phyloP scores from a whole-genome alignment of 2,888 invertebrate genomes.

The Lamellibrachia satsuma region DNA sequence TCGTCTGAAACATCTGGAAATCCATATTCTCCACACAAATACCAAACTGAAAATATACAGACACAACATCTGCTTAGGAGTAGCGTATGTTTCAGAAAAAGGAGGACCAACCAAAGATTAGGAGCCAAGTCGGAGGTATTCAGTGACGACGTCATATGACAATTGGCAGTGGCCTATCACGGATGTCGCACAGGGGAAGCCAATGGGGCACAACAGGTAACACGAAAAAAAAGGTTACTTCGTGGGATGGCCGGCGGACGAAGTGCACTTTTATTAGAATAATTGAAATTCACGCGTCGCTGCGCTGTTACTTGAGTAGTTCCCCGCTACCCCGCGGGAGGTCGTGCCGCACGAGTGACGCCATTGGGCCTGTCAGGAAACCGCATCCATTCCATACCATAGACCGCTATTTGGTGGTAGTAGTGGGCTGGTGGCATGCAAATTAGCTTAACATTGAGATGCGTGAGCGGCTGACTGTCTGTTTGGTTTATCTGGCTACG shows the following conservation, averaged over 20 bases:
- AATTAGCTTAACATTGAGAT: neutral
- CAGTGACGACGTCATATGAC: no score
- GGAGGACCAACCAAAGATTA: neutral
- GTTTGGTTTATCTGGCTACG: neutral
- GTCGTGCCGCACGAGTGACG: slow-evolving; percentile 1
- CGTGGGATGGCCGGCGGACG: neutral
- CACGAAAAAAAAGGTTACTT: neutral
- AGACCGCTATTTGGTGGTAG: neutral
- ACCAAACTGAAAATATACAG: neutral
- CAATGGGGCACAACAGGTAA: neutral
- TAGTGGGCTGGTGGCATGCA: neutral
- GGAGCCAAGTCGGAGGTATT: no score
- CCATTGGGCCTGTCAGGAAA: neutral
- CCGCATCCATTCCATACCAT: neutral
- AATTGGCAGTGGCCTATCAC: no score
- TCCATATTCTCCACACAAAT: neutral
- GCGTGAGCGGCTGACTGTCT: neutral
- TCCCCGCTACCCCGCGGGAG: neutral
- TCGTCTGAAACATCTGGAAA: neutral
- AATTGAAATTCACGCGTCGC: neutral
- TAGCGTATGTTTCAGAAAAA: neutral
- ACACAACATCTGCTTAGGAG: neutral
- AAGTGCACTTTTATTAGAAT: neutral
- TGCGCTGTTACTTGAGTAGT: slow-evolving; percentile 3
- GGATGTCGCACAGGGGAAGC: no score